Base-by-base conservation (phyloP, 2,113 vertebrate genomes). In the Phaethornis superciliosus region DNA sequence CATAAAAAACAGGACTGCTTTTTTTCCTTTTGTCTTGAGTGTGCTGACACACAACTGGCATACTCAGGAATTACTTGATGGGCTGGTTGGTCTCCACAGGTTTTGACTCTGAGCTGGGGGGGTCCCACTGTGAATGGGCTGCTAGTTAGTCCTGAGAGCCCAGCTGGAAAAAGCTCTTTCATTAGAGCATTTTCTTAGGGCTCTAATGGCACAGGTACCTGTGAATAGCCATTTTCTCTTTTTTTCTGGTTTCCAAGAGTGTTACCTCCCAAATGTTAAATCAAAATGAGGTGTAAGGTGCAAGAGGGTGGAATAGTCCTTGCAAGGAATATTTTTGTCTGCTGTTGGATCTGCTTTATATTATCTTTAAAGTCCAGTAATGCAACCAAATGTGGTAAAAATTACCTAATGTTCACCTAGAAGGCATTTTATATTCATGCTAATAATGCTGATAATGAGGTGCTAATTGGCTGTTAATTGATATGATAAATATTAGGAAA, bases 391-490 rank as follows among this genome's bases (percentile, higher is more conserved):
- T 58, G 23, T 40, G 32, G 58, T 46, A 89, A 93, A 95, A 88
- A 71, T 47, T 85, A 79, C 77, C 76, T 60, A 60, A 37, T 68
- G 84, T 90, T 96, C 79, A 81, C 89, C 88, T 83, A 78, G 42
- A 90, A 80, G 4, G 44, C 81, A 67, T 96, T 96, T 91, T 86
- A 68, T 95, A 85, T 97, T 97, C 95, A 90, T 46, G 55, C 81
- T 94, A 85, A 83, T 90, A 91, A 96, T 76, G 67, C 92, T 82
- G 93, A 94, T 95, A 70, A 64, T 63, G 33, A 90, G 90, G 89
- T 2, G 7, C 91, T 97, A 98, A 97, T 94, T 97, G 95, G 92
- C 67, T 96, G 95, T 83, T 97, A 97, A 97, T 96, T 96, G 89
- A 95, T 90, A 94, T 54, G 81, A 69, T 95, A 85, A 93, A 94